Evolutionary conservation across 1,140 invertebrate genomes (phyloP).

Genomic region (Copidosoma floridanum): DNA sequence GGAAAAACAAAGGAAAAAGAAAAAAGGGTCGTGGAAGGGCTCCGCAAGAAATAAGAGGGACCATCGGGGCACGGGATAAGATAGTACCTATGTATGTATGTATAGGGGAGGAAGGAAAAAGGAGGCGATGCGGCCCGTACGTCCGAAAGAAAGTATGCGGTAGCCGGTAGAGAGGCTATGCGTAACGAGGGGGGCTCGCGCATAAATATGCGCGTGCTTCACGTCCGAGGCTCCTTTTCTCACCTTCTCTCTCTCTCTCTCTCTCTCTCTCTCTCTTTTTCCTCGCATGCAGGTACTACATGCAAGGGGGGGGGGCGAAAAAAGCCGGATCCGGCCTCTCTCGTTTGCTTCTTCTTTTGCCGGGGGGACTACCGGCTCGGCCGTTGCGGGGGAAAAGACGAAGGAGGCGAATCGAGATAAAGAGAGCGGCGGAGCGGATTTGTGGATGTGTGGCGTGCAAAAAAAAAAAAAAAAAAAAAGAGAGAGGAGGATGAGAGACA

Average conservation of each 20-base stretch:
- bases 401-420: slow-evolving; percentile 6
- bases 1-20: no score
- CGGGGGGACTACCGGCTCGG: not conserved
- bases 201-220: slow-evolving; percentile 35
- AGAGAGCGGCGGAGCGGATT: slow-evolving; percentile 19
- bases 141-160: slow-evolving; percentile 49
- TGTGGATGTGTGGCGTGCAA: no score
- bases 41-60: not conserved
- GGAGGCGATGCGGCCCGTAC: slow-evolving; percentile 35
- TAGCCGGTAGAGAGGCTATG: slow-evolving; percentile 34
- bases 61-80: not conserved
- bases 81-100: not conserved
- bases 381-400: not conserved
- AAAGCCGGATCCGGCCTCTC: slow-evolving; percentile 36
- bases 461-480: not conserved
- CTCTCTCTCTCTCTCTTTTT: not conserved
- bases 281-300: not conserved
- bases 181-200: slow-evolving; percentile 50
- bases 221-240: slow-evolving; percentile 12
- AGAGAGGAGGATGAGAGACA: not conserved
- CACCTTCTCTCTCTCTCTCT: slow-evolving; percentile 4
- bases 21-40: not conserved
- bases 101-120: not conserved
- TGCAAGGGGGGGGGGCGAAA: slow-evolving; percentile 32
- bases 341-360: not conserved